phyloP scores from a whole-genome alignment of 1,140 invertebrate species.

The Triops cancriformis region DNA sequence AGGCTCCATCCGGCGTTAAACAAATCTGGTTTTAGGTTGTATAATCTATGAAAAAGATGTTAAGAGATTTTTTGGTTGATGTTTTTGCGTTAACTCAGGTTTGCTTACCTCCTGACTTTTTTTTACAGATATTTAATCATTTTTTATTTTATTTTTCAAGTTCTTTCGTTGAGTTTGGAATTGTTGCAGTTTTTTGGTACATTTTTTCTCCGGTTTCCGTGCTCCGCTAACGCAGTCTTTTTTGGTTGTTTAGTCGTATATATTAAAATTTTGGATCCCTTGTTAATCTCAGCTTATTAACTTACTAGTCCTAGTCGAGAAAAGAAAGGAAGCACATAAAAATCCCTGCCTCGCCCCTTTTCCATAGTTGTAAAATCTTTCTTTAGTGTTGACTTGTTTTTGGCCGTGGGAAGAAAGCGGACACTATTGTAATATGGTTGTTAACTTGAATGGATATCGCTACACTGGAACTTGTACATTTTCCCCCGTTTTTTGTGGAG shows the following conservation, averaged over 20 bases:
- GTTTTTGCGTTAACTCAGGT: neutral
- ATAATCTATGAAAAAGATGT: neutral
- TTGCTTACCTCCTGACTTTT: neutral
- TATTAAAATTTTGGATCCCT: neutral
- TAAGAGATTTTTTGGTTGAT: neutral
- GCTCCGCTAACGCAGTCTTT: neutral
- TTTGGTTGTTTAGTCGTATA: neutral
- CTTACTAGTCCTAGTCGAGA: neutral
- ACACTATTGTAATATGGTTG: neutral
- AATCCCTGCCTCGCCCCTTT: neutral
- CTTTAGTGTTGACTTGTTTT: neutral
- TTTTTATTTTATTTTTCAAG: too few relatives aligned
- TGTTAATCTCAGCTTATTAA: conserved; percentile 1
- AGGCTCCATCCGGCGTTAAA: conserved; percentile 12
- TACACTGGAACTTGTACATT: neutral
- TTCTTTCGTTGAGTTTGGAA: neutral
- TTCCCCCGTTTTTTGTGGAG: neutral
- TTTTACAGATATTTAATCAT: too few relatives aligned
- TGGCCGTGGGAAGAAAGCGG: neutral
- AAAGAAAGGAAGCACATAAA: neutral
- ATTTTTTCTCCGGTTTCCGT: neutral
- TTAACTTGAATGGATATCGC: neutral
- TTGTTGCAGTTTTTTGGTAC: neutral
- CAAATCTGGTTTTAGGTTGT: neutral
- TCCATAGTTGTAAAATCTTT: neutral